phyloP scores from a whole-genome alignment of 2,797 vertebrate species.

The Neoniphon sammara region DNA sequence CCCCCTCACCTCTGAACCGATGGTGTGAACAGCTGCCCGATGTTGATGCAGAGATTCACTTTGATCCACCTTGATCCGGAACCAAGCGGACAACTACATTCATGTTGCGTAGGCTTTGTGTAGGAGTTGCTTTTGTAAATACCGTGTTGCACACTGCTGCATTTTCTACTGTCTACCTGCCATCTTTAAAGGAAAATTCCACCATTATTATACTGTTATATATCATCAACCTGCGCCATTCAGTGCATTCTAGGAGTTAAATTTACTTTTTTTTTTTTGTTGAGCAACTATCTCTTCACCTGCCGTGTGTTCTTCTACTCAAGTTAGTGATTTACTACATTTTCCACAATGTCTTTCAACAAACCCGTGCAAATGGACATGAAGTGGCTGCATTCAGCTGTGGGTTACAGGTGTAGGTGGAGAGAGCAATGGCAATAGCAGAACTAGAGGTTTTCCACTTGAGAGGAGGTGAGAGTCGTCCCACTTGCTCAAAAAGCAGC shows the following conservation, averaged over 20 bases:
- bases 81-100: conserved; percentile 50
- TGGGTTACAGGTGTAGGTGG: no score
- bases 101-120: conserved; percentile 18
- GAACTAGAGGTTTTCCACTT: not conserved
- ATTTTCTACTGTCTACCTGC: conserved; percentile 29
- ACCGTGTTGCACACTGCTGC: conserved; percentile 20
- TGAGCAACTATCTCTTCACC: no score
- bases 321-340: no score
- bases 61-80: conserved; percentile 79
- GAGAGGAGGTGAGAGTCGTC: not conserved
- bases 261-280: no score
- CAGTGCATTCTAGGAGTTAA: no score
- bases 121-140: conserved; percentile 45
- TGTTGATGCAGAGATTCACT: conserved; percentile 75
- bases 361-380: no score
- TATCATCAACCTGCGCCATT: no score
- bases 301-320: no score
- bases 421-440: no score
- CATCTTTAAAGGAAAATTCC: conserved; percentile 31
- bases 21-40: conserved; percentile 76
- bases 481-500: not conserved
- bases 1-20: conserved; percentile 78
- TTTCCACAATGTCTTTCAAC: no score
- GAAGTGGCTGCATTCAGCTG: no score
- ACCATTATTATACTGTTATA: no score